Evolutionary conservation across 2,888 invertebrate species (phyloP).

Genomic region (Hoplodrina blanda): DNA sequence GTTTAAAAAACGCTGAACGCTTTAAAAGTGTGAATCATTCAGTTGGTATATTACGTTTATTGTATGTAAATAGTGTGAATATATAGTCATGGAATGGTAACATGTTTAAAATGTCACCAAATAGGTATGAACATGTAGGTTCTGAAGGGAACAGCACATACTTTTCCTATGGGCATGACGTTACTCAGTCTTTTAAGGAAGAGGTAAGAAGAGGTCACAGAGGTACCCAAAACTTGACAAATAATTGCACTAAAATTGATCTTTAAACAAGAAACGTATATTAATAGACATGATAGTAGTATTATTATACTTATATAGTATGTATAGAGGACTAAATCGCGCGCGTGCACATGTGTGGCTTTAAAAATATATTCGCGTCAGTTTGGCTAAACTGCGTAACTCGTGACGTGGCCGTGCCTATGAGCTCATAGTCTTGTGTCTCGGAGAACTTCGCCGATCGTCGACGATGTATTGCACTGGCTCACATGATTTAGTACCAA

Average conservation of each 20-base stretch:
- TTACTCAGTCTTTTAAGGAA: neutral
- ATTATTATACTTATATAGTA: too few species aligned
- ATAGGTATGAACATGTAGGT: too few species aligned
- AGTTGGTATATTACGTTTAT: neutral
- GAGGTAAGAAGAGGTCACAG: neutral
- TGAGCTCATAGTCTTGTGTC: constrained; percentile 39
- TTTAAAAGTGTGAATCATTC: constrained; percentile 1
- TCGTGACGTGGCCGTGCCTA: constrained; percentile 34
- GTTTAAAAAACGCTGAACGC: neutral
- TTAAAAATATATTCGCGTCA: constrained; percentile 52
- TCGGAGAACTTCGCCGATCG: neutral
- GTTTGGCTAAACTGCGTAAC: constrained; percentile 32
- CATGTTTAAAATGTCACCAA: too few species aligned
- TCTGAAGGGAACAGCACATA: too few species aligned
- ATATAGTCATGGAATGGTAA: neutral
- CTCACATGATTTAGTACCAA: constrained; percentile 19
- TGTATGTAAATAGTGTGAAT: constrained; percentile 6
- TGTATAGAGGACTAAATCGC: constrained; percentile 17
- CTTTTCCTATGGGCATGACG: neutral
- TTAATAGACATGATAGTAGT: constrained; percentile 14
- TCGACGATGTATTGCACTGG: constrained; percentile 12
- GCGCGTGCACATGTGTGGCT: constrained; percentile 25
- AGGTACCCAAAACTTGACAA: neutral
- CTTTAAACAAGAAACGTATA: neutral
- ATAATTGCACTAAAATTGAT: neutral